Evolutionary conservation across 2,113 vertebrate genomes (phyloP).

Genomic region (Poeciliopsis retropinna): DNA sequence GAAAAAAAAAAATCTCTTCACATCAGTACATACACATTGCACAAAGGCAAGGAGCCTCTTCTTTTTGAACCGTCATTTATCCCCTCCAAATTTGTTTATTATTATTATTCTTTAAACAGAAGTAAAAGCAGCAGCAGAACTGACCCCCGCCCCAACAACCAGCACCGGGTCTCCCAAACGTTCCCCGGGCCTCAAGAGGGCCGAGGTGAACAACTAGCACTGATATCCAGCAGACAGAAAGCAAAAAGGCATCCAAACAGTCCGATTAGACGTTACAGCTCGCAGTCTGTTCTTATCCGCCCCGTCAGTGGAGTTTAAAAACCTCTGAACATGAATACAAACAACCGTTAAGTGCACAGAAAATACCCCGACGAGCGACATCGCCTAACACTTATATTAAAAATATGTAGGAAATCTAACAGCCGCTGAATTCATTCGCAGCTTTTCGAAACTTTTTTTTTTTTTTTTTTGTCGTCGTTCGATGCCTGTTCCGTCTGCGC

Average conservation of each 20-base stretch:
- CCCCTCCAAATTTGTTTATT: neutral
- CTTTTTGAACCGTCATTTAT: neutral
- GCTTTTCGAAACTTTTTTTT: neutral
- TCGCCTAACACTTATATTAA: neutral
- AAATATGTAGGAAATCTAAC: neutral
- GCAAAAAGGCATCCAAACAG: neutral
- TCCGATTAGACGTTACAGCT: neutral
- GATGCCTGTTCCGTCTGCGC: constrained; percentile 42
- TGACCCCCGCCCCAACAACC: constrained; percentile 38
- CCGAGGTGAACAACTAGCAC: constrained; percentile 14
- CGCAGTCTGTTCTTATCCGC: neutral
- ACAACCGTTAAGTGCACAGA: neutral
- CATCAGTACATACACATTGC: constrained; percentile 71
- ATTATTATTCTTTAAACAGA: constrained; percentile 33
- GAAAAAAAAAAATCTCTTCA: constrained; percentile 61
- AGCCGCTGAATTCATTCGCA: neutral
- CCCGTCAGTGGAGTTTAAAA: neutral
- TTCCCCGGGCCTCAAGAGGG: constrained; percentile 12
- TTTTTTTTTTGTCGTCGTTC: neutral
- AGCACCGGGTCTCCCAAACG: constrained; percentile 46
- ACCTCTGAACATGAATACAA: neutral
- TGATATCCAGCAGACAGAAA: constrained; percentile 45
- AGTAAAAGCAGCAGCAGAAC: constrained; percentile 63
- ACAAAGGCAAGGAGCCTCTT: constrained; percentile 54
- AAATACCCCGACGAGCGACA: constrained; percentile 16